Conservation (phyloP, 2,113 vertebrate species). For the Lethenteron camtschaticum region DNA sequence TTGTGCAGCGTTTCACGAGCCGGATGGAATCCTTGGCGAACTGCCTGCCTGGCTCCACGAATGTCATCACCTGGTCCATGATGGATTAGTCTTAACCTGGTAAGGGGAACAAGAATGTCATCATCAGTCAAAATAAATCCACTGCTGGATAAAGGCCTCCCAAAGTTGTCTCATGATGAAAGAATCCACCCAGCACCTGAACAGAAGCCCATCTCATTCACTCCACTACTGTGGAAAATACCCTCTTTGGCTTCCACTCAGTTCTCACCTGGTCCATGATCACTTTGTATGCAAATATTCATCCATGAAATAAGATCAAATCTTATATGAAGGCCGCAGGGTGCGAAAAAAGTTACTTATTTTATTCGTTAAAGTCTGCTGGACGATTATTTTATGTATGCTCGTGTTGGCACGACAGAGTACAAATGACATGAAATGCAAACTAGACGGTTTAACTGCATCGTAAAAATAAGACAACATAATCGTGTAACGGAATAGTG, state of each 20-base stretch:
- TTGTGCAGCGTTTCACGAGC: constrained; percentile 93
- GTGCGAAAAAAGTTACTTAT: no score
- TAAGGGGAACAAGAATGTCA: not conserved
- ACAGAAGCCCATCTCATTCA: not conserved
- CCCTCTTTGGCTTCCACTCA: constrained; percentile 14
- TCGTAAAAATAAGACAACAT: no score
- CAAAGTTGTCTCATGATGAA: not conserved
- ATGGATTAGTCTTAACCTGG: constrained; percentile 7
- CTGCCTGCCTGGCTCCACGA: constrained; percentile 82
- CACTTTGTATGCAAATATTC: no score
- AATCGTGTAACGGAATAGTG: no score
- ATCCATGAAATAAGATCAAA: no score
- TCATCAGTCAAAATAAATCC: not conserved
- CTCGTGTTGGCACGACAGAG: no score
- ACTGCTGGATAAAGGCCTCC: not conserved
- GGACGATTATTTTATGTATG: no score
- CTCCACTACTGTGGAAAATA: not conserved
- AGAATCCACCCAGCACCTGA: not conserved
- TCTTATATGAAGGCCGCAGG: no score
- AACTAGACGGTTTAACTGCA: no score
- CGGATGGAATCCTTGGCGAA: constrained; percentile 94
- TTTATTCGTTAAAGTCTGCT: no score
- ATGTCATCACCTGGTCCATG: constrained; percentile 98
- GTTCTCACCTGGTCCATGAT: no score
- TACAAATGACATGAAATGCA: no score